Conservation (phyloP, 2,797 vertebrate genomes). For the Dallia pectoralis region DNA sequence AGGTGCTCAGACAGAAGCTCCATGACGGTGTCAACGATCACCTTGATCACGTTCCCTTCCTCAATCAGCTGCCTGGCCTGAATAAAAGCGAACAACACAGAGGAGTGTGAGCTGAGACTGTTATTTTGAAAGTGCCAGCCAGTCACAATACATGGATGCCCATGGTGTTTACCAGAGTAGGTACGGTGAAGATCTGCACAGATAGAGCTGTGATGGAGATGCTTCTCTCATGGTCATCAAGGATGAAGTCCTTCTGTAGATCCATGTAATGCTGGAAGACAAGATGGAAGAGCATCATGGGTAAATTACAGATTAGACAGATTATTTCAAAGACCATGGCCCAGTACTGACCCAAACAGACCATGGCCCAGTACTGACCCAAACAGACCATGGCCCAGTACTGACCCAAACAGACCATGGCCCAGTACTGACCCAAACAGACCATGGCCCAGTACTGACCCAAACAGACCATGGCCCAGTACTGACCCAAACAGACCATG, state of each 20-base stretch:
- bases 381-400: too few relatives aligned
- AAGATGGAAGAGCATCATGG: background rate
- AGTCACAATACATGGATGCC: background rate
- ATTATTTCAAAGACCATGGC: too few relatives aligned
- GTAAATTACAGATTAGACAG: background rate
- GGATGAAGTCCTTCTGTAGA: constrained; percentile 93
- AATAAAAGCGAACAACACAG: background rate
- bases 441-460: too few relatives aligned
- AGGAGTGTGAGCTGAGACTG: background rate
- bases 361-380: too few relatives aligned
- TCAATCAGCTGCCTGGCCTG: constrained; percentile 95
- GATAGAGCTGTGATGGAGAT: constrained; percentile 93
- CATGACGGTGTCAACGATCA: constrained; percentile 89
- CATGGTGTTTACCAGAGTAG: constrained; percentile 84
- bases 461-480: too few relatives aligned
- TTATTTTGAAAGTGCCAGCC: too few relatives aligned
- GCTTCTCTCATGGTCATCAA: constrained; percentile 92
- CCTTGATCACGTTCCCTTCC: constrained; percentile 88
- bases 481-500: too few relatives aligned
- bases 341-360: too few relatives aligned
- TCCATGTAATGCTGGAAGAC: constrained; percentile 85
- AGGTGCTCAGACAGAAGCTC: constrained; percentile 89
- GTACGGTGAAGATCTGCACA: constrained; percentile 98
- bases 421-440: too few relatives aligned
- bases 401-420: too few relatives aligned